phyloP scores from a whole-genome alignment of 1,140 invertebrate species.

The Zaprionus ornatus region DNA sequence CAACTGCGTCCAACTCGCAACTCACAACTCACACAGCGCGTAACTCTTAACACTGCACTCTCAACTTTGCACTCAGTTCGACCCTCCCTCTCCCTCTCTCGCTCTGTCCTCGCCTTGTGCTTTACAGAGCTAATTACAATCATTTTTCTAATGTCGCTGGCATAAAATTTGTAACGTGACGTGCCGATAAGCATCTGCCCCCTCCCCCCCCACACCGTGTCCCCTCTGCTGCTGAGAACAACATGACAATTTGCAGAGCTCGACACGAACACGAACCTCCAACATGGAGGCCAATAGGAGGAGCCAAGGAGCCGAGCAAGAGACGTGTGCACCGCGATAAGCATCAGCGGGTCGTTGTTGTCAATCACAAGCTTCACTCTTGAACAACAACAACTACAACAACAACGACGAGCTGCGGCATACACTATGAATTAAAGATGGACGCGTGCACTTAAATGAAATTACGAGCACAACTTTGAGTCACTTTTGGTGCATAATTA shows the following conservation, averaged over 20 bases:
- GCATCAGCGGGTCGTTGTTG: slow-evolving; percentile 62
- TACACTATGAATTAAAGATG: slow-evolving; percentile 15
- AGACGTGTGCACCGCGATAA: slow-evolving; percentile 73
- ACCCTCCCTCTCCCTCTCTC: not conserved
- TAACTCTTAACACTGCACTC: slow-evolving; percentile 36
- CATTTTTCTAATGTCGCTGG: slow-evolving; percentile 76
- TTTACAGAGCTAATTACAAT: slow-evolving; percentile 65
- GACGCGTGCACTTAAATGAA: not conserved
- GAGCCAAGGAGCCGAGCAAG: slow-evolving; percentile 28
- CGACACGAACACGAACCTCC: slow-evolving; percentile 61
- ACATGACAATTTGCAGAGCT: slow-evolving; percentile 73
- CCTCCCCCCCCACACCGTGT: slow-evolving; percentile 3
- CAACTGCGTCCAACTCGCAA: slow-evolving; percentile 58
- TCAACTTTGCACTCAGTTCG: not conserved
- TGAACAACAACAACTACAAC: not conserved
- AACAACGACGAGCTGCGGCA: not conserved
- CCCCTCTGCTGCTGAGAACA: slow-evolving; percentile 34
- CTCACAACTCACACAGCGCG: slow-evolving; percentile 43
- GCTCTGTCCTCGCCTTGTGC: slow-evolving; percentile 14
- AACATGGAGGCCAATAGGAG: slow-evolving; percentile 46
- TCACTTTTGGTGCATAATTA: not conserved
- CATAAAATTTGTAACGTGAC: slow-evolving; percentile 79
- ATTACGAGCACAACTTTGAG: not conserved
- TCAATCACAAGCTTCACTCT: slow-evolving; percentile 61
- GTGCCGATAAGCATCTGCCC: slow-evolving; percentile 66